phyloP scores from a whole-genome alignment of 2,113 vertebrate genomes.

The Chrysemys picta region DNA sequence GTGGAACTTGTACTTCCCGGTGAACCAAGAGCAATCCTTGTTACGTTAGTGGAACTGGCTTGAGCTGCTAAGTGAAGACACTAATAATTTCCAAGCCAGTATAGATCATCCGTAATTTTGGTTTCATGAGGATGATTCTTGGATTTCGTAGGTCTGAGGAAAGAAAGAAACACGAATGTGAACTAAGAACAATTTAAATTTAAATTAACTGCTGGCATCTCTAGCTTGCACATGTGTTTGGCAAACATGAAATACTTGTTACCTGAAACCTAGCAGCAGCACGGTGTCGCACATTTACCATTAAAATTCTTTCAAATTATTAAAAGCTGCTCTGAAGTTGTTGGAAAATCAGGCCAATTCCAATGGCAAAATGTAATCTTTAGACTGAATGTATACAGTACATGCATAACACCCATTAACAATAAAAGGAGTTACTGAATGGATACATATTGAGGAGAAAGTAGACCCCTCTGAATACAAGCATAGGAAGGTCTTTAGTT shows the following conservation, averaged over 20 bases:
- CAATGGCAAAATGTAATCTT: not conserved
- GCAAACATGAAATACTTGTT: conserved; percentile 34
- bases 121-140: not conserved
- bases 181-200: conserved; percentile 37
- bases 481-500: not conserved
- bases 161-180: not conserved
- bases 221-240: conserved; percentile 38
- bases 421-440: not conserved
- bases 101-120: not conserved
- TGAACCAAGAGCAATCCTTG: not conserved
- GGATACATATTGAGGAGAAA: not conserved
- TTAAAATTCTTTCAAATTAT: conserved; percentile 33
- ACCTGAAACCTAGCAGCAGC: conserved; percentile 32
- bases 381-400: too few relatives aligned
- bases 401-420: not conserved
- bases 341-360: conserved; percentile 5
- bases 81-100: not conserved
- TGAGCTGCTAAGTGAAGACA: not conserved
- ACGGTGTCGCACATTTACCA: conserved; percentile 12
- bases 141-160: not conserved
- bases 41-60: not conserved
- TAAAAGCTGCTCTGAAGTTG: conserved; percentile 21
- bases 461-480: not conserved
- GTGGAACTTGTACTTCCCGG: not conserved
- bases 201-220: conserved; percentile 22